Evolutionary conservation across 2,113 vertebrate species (phyloP), one percentile per base, ranked within the genome.

Genomic region (Plectropomus leopardus): DNA sequence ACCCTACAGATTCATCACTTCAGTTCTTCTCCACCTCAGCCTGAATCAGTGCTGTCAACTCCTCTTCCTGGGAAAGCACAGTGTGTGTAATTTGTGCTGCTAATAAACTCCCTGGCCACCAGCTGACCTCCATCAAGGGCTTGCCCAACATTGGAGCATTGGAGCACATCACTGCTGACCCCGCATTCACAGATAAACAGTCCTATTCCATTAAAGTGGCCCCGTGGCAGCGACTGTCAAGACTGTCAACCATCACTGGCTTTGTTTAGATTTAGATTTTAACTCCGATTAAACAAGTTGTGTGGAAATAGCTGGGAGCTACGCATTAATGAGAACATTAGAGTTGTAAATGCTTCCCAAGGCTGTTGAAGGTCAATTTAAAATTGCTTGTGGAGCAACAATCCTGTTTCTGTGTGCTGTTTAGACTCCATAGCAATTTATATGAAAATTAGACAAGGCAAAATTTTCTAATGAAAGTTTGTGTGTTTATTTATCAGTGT

Each of bases 151-250:
- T 30, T 4, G 47, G 40, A 54, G 63, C 60, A 36, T 58, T 23
- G 23, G 47, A 66, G 61, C 57, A 24, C 30, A 71, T 80, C 66
- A 32, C 44, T n/a, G 61, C 54, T 81, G 67, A 85, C 45, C 73
- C 66, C 67, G 83, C 72, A 51, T 10, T 54, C 72, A 19, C 67
- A 55, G 73, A 81, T 72, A 72, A 72, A 69, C 78, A 63, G 26
- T 4, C 9, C 70, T 64, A 5, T 47, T 85, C 73, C 48, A 77
- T 63, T 63, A 50, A 60, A 67, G 30, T 30, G 68, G 47, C 54
- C 61, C 48, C 6, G 13, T 44, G 71, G 64, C 71, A 40, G 50
- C 2, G 8, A 66, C 47, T 45, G 57, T 59, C 21, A 47, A 7
- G 72, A 67, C 58, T 32, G 54, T 40, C 34, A 44, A 30, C 44